These are phyloP conservation scores for Campylomormyrus tamandua DNA, from an alignment of 2,113 vertebrate species.

Conservation along the genomic window DNA sequence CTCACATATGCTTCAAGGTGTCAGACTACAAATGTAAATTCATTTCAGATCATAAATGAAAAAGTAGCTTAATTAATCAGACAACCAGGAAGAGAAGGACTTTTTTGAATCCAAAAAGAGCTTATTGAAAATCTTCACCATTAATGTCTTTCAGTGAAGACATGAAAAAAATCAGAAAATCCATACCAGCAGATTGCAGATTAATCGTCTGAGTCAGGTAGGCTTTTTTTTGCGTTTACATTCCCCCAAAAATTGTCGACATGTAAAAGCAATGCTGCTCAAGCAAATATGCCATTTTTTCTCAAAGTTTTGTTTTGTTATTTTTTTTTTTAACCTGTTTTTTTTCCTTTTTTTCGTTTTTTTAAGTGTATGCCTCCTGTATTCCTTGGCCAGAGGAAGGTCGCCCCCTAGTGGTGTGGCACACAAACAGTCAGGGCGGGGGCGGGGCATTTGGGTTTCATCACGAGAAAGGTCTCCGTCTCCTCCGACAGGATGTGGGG, in stretches of 20 bases:
- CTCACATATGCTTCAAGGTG: not conserved
- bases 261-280: constrained; percentile 46
- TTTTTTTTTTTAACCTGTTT: constrained; percentile 21
- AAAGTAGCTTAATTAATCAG: constrained; percentile 51
- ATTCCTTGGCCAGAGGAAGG: constrained; percentile 22
- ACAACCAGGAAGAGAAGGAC: constrained; percentile 36
- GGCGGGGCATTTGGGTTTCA: constrained; percentile 38
- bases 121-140: constrained; percentile 45
- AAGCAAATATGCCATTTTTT: constrained; percentile 38
- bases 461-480: constrained; percentile 11
- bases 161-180: constrained; percentile 28
- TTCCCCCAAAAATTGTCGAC: constrained; percentile 39
- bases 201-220: constrained; percentile 36
- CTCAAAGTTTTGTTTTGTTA: constrained; percentile 20
- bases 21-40: not conserved
- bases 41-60: constrained; percentile 12
- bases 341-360: not conserved
- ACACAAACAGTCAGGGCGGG: constrained; percentile 31
- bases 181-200: constrained; percentile 33
- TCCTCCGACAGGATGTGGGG: not conserved
- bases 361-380: constrained; percentile 22
- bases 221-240: constrained; percentile 32
- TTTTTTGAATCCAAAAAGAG: constrained; percentile 41
- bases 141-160: constrained; percentile 36
- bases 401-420: constrained; percentile 37